Evolutionary conservation across 2,888 invertebrate genomes (phyloP).

Genomic region (Epinotia nisella): DNA sequence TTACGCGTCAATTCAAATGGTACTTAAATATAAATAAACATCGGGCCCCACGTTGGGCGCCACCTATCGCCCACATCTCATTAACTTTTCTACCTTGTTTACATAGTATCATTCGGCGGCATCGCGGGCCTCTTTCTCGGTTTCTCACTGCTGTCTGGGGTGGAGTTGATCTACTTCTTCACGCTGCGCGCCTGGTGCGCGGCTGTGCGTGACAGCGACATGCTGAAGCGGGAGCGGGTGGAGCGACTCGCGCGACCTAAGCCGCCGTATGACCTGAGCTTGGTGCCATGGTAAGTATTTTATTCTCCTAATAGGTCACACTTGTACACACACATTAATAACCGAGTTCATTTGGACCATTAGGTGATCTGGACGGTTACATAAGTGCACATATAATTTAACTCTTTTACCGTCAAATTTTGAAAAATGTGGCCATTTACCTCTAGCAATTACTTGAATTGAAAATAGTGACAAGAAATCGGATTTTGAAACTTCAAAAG

Average conservation of each 20-base stretch:
- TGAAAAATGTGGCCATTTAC: too few relatives aligned
- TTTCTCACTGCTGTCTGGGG: constrained; percentile 90
- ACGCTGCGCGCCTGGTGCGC: constrained; percentile 88
- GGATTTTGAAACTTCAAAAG: too few relatives aligned
- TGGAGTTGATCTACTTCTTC: constrained; percentile 91
- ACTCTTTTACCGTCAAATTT: too few relatives aligned
- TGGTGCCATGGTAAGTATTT: constrained; percentile 70
- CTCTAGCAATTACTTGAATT: too few relatives aligned
- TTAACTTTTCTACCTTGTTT: constrained; percentile 20
- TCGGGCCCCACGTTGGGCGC: constrained; percentile 12
- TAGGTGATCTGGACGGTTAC: too few relatives aligned
- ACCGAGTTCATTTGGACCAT: too few relatives aligned
- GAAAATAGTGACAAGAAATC: too few relatives aligned
- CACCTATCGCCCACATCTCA: neutral
- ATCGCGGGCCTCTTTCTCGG: constrained; percentile 89
- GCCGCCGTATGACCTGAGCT: constrained; percentile 76
- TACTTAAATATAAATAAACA: neutral
- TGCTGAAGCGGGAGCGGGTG: constrained; percentile 75
- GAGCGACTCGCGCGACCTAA: constrained; percentile 71
- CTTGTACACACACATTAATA: too few relatives aligned
- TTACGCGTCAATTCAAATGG: neutral
- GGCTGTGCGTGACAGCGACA: constrained; percentile 79
- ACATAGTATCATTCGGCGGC: constrained; percentile 88
- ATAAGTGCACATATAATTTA: too few relatives aligned
- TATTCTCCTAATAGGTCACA: too few relatives aligned